Evolutionary conservation across 2,113 vertebrate species (phyloP).

Genomic region (Aythya baeri): DNA sequence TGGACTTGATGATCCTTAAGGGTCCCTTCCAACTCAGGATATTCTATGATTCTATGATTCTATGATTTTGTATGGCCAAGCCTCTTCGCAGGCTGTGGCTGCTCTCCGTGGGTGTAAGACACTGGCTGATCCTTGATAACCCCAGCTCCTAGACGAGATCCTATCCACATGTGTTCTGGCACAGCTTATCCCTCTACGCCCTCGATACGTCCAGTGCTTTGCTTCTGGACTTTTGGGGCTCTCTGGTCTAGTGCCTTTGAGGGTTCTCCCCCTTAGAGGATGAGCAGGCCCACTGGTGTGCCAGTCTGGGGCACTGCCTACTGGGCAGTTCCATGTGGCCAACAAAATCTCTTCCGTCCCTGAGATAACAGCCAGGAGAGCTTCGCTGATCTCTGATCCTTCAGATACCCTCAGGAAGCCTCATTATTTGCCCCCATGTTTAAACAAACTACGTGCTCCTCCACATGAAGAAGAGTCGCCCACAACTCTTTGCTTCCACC

Average conservation of each 20-base stretch:
- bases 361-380: neutral
- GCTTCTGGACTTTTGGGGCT: neutral
- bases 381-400: neutral
- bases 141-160: neutral
- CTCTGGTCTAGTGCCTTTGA: neutral
- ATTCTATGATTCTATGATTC: too few species aligned
- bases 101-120: neutral
- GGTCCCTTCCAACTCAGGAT: too few species aligned
- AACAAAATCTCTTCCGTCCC: neutral
- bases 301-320: too few species aligned
- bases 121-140: fast-evolving
- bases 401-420: neutral
- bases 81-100: neutral
- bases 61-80: neutral
- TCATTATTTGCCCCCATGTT: too few species aligned
- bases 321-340: neutral
- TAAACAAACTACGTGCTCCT: neutral
- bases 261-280: neutral
- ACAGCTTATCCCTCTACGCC: neutral
- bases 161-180: neutral
- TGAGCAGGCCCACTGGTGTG: neutral
- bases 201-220: neutral
- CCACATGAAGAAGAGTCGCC: neutral
- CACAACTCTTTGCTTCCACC: too few species aligned
- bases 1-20: too few species aligned